Conservation (phyloP, 2,113 vertebrate species). For the Pteropus alecto region DNA sequence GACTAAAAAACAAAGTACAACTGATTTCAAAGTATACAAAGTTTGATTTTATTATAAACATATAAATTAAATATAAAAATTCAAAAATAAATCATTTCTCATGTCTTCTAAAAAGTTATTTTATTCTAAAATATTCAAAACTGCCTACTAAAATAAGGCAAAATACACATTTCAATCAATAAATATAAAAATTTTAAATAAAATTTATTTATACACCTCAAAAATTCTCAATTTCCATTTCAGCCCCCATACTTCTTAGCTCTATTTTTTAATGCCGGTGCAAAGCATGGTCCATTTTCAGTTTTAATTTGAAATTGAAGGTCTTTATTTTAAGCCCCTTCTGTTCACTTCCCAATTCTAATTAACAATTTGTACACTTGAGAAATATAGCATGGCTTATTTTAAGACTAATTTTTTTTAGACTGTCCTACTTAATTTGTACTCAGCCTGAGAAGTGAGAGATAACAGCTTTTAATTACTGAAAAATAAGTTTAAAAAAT, state of each 20-base stretch:
- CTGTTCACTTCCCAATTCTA: constrained; percentile 69
- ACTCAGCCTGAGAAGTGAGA: constrained; percentile 62
- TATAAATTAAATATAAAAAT: background rate
- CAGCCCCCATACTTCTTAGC: background rate
- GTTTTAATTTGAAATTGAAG: constrained; percentile 63
- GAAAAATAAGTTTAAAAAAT: constrained; percentile 45
- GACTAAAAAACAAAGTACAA: background rate
- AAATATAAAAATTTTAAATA: background rate
- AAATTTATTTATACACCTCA: constrained; percentile 31
- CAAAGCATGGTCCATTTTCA: constrained; percentile 16
- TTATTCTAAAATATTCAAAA: constrained; percentile 26
- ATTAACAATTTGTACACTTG: constrained; percentile 77
- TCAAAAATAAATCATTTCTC: background rate
- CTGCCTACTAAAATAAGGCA: background rate
- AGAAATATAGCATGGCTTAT: constrained; percentile 74
- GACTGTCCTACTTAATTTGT: constrained; percentile 76
- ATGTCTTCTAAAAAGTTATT: background rate
- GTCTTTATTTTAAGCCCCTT: constrained; percentile 73
- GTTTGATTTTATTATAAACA: background rate
- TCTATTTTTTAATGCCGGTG: background rate
- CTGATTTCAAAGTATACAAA: background rate
- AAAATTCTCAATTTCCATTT: constrained; percentile 16
- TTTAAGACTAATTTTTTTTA: constrained; percentile 72
- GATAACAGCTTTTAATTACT: constrained; percentile 78
- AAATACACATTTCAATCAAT: background rate